These are phyloP conservation scores for Microcebus lehilahytsara DNA, from an alignment of 2,113 vertebrate species.

Conservation along the genomic window DNA sequence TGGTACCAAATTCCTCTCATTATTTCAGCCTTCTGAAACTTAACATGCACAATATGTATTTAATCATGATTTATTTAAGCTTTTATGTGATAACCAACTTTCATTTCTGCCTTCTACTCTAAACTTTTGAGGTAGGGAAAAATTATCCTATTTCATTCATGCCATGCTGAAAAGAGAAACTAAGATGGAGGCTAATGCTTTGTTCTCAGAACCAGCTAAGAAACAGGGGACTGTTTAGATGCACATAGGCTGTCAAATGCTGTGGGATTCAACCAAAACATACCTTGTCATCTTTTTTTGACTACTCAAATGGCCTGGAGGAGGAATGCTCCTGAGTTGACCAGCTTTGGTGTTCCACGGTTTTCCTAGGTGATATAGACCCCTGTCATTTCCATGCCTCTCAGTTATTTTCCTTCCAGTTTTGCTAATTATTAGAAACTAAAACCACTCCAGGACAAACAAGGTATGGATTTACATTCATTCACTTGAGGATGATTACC, in stretches of 20 bases:
- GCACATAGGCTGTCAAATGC: neutral
- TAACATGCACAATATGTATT: neutral
- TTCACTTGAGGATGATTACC: neutral
- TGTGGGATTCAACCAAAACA: neutral
- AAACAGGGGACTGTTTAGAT: neutral
- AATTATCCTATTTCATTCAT: neutral
- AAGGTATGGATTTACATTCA: neutral
- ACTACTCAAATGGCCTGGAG: neutral
- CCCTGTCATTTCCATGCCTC: neutral
- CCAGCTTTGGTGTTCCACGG: neutral
- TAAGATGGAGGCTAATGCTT: neutral
- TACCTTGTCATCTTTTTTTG: neutral
- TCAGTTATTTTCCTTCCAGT: neutral
- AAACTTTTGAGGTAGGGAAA: neutral
- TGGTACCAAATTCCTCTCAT: neutral
- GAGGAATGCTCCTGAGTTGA: neutral
- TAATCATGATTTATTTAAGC: neutral
- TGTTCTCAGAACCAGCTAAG: neutral
- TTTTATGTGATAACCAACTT: neutral
- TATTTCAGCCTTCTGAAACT: neutral
- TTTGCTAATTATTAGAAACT: slow-evolving; percentile 27
- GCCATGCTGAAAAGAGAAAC: neutral
- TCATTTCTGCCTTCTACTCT: neutral
- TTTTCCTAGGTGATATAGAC: neutral
- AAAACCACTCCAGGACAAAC: neutral